These are phyloP conservation scores for Bradynema listronoti DNA, from an alignment of 1,140 invertebrate species.

Conservation along the genomic window DNA sequence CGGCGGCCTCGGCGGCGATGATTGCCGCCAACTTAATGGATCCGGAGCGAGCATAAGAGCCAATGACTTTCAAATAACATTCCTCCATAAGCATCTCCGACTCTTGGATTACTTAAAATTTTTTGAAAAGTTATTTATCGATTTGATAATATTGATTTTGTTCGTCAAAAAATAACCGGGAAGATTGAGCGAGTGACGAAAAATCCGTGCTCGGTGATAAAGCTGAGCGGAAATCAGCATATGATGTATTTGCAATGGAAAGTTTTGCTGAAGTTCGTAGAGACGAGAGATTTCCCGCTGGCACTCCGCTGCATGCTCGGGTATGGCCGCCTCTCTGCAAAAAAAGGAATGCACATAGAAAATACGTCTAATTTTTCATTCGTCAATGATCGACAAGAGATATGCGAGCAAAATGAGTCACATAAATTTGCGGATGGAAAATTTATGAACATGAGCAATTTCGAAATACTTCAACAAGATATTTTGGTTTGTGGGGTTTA, in stretches of 20 bases:
- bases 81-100: constrained; percentile 9
- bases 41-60: constrained; percentile 5
- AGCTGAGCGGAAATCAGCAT: constrained; percentile 11
- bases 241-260: not conserved
- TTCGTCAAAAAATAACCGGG: too few relatives aligned
- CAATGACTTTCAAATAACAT: constrained; percentile 11
- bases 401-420: too few relatives aligned
- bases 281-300: constrained; percentile 1
- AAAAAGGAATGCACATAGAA: too few relatives aligned
- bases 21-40: constrained; percentile 9
- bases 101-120: constrained; percentile 10
- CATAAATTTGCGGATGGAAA: too few relatives aligned
- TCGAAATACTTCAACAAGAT: too few relatives aligned
- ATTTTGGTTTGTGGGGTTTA: too few relatives aligned
- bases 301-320: constrained; percentile 12
- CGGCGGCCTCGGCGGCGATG: constrained; percentile 3
- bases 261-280: constrained; percentile 12
- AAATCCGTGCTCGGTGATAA: constrained; percentile 9
- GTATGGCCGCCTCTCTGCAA: constrained; percentile 13
- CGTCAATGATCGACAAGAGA: too few relatives aligned
- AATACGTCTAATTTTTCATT: too few relatives aligned
- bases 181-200: constrained; percentile 1
- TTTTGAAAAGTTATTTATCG: not conserved
- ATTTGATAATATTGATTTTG: too few relatives aligned
- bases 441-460: too few relatives aligned